Evolutionary conservation across 1,140 invertebrate species (phyloP), one percentile per base, ranked within the genome.

Genomic region (Xylocopa sonorina): DNA sequence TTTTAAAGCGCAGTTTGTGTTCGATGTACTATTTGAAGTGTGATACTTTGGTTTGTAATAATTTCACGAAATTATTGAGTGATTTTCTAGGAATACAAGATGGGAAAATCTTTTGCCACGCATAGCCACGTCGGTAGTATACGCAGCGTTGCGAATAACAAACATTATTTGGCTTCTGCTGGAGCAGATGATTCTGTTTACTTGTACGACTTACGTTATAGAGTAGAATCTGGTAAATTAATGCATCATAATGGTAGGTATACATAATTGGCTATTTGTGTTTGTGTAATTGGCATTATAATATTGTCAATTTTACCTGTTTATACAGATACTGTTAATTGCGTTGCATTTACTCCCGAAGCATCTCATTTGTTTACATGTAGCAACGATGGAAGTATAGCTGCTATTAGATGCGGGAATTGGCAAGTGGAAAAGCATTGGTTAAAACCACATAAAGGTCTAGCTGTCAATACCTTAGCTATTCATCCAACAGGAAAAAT

Each of bases 401-500:
- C 95, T 57, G 95, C 98, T 4, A 96, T 96, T 82, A 95, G 96
- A 82, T 95, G 95, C 63, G 96, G 96, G 1, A 97, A 95, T 87
- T 99, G 98, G 98, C 95, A 96, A 87, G 89, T 96, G 29, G 96
- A 97, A 88, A 97, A 97, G 85, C 94, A 95, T 58, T 97, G 96
- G 95, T 92, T 92, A 80, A 95, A 95, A 84, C 94, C 96, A 2
- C 96, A 97, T 89, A 95, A 95, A 91, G 95, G 95, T 74, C 92
- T 93, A 66, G 92, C 95, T 18, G 95, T 97, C 0, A 95, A 95
- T 64, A 94, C 95, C 57, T 91, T 98, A 71, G 94, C 95, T 77
- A 94, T 99, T 76, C 98, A 99, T 94, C 97, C 97, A 12, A 96
- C 95, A 87, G 97, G 97, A 7, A 98, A 98, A 93, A 87, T 99